Evolutionary conservation across 2,888 invertebrate species (phyloP), one percentile per base, ranked within the genome.

Genomic region (Labia minor): DNA sequence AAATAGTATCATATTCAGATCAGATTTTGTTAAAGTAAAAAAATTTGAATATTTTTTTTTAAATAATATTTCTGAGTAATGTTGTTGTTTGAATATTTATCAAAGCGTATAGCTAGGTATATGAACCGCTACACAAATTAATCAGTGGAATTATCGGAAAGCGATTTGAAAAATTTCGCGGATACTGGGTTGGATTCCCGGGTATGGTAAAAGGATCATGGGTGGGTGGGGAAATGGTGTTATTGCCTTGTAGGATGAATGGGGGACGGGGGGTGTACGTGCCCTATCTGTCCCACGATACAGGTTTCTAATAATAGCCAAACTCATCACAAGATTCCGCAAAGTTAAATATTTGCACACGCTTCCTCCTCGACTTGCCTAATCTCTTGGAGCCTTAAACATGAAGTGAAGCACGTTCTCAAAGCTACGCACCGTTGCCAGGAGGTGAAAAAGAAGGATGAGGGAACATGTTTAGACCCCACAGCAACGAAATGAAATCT

Each of bases 291-390:
- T 49, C 49, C 49, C 16, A 49, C 16, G 49, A 49, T 49, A 49
- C 49, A 49, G 49, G 49, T 49, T 49, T 14, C 6, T 49, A 49
- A 68, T 65, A 63, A 66, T 37, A 68, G 61, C 67, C 66, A 68
- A 68, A 65, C 68, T 68, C 68, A 67, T 68, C 68, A 68, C 68
- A 67, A 61, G 67, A 66, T 67, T 66, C 63, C 20, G 63, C 64
- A 49, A 68, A 68, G 65, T 68, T 68, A 68, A 68, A 68, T 68
- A 68, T 68, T 68, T 68, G 68, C 67, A 68, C 68, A 68, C 67
- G 68, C 67, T 67, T 68, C 67, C 68, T 68, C 67, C 68, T 66
- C 49, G 49, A 66, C 66, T 68, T 67, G 68, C 64, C 67, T 68
- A 68, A 68, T 68, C 68, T 68, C 68, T 66, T 67, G 65, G 67